Evolutionary conservation across 2,113 vertebrate genomes (phyloP).

Genomic region (Microcebus ravelobensis): DNA sequence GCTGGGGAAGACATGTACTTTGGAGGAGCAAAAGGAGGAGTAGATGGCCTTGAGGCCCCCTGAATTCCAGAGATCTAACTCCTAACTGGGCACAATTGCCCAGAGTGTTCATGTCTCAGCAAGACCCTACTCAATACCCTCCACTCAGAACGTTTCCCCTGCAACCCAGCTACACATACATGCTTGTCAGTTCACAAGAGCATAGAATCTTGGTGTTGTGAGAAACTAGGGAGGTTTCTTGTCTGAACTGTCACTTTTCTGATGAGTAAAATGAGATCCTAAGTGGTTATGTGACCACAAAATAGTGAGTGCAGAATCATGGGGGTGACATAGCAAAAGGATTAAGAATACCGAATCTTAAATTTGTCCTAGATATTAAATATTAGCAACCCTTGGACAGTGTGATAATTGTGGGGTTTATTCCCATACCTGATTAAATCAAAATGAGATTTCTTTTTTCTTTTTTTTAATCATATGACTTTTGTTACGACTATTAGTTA

Average conservation of each 20-base stretch:
- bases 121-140: not conserved
- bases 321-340: not conserved
- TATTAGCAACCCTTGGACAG: not conserved
- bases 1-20: not conserved
- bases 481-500: not conserved
- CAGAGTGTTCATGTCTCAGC: not conserved
- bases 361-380: not conserved
- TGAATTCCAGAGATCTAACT: not conserved
- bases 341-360: not conserved
- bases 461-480: not conserved
- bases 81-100: not conserved
- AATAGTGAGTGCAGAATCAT: not conserved
- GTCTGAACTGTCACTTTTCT: not conserved
- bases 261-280: not conserved
- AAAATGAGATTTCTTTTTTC: not conserved
- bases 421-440: conserved; percentile 36
- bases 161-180: not conserved
- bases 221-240: not conserved
- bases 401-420: not conserved
- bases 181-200: not conserved
- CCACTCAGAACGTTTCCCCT: not conserved
- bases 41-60: not conserved
- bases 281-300: not conserved
- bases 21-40: not conserved
- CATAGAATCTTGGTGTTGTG: not conserved